Evolutionary conservation across 2,888 invertebrate species (phyloP).

Genomic region (Morpho achilles): DNA sequence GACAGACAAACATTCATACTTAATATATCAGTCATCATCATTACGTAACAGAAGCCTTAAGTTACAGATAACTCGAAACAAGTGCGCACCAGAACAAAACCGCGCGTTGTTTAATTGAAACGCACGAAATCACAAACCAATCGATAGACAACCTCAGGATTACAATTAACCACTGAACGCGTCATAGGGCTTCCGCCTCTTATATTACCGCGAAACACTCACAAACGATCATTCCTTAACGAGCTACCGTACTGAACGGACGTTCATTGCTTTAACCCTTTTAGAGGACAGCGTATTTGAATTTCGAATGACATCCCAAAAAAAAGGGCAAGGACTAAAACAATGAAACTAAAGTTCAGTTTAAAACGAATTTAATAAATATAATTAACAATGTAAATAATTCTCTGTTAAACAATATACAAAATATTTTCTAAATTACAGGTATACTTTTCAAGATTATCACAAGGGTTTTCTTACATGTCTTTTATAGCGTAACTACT

Average conservation of each 20-base stretch:
- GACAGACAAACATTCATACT: neutral
- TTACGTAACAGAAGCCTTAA: constrained; percentile 14
- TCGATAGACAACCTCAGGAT: constrained; percentile 29
- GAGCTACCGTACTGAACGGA: constrained; percentile 32
- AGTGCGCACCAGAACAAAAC: neutral
- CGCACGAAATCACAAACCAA: constrained; percentile 30
- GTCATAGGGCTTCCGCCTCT: constrained; percentile 32
- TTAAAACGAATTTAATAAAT: constrained; percentile 27
- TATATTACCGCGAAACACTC: constrained; percentile 17
- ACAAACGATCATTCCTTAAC: constrained; percentile 23
- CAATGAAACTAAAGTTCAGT: constrained; percentile 65
- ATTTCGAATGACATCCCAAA: constrained; percentile 16
- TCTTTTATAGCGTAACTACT: neutral
- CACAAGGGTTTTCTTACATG: neutral
- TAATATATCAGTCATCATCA: neutral
- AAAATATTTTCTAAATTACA: neutral
- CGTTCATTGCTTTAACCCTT: constrained; percentile 75
- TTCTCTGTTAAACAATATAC: constrained; percentile 9
- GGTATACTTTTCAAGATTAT: neutral
- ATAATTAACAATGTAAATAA: constrained; percentile 24
- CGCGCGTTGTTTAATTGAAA: constrained; percentile 12
- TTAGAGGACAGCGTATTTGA: constrained; percentile 16
- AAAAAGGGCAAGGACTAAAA: constrained; percentile 62
- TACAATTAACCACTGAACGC: constrained; percentile 19
- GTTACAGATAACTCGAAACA: neutral